phyloP scores from a whole-genome alignment of 2,797 vertebrate species.

The Myotis daubentonii region DNA sequence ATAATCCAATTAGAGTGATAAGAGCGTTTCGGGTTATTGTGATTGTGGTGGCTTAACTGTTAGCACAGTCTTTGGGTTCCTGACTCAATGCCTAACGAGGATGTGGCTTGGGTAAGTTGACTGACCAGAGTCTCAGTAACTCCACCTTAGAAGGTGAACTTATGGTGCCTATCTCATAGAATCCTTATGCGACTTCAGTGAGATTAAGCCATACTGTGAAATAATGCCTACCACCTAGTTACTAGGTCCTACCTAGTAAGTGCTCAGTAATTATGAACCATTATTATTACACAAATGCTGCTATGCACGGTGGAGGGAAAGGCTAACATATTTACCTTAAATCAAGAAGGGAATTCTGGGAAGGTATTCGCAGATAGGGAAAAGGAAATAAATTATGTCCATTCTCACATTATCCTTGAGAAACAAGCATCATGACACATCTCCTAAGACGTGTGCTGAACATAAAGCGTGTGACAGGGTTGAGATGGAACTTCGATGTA shows the following conservation, averaged over 20 bases:
- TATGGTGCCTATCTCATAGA: not conserved
- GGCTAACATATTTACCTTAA: not conserved
- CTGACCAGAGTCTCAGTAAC: not conserved
- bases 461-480: not conserved
- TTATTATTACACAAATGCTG: not conserved
- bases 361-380: not conserved
- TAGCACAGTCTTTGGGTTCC: not conserved
- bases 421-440: not conserved
- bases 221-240: not conserved
- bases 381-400: not conserved
- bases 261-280: not conserved
- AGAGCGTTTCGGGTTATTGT: not conserved
- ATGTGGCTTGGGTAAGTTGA: not conserved
- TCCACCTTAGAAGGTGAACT: not conserved
- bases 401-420: not conserved
- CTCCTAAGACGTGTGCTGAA: not conserved
- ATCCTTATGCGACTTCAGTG: not conserved
- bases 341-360: not conserved
- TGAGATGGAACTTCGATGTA: constrained; percentile 13
- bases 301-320: not conserved
- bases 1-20: not conserved
- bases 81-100: not conserved
- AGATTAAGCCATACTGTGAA: not conserved
- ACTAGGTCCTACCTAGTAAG: not conserved
- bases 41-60: not conserved